phyloP scores from a whole-genome alignment of 2,797 vertebrate species.

The Myotis pilosus region DNA sequence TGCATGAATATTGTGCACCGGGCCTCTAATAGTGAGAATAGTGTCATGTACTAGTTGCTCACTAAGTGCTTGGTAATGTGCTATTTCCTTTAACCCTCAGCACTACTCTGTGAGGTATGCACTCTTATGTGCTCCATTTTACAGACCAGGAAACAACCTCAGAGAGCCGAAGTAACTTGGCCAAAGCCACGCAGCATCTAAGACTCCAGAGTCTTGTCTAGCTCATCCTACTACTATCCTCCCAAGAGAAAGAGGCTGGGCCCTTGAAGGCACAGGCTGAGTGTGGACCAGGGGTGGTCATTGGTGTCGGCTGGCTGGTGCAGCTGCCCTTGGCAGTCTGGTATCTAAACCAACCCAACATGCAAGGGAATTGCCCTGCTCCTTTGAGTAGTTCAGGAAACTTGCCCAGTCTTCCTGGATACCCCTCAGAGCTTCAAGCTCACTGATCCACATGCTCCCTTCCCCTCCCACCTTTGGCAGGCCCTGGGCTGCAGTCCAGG shows the following conservation, averaged over 20 bases:
- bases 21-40: no score
- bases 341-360: not conserved
- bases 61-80: not conserved
- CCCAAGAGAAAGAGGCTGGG: not conserved
- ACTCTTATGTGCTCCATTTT: not conserved
- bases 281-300: no score
- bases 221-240: not conserved
- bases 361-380: not conserved
- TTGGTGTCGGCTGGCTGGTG: not conserved
- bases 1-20: no score
- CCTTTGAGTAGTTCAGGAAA: not conserved
- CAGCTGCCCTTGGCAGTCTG: not conserved
- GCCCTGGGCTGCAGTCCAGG: not conserved
- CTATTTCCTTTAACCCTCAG: not conserved
- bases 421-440: not conserved
- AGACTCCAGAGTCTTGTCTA: not conserved
- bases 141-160: not conserved
- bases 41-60: not conserved
- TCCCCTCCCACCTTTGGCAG: not conserved
- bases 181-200: not conserved
- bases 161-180: not conserved
- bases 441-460: no score
- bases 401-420: not conserved
- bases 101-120: not conserved
- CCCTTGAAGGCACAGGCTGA: not conserved